Percentiles rank a stretch among this genome's conserved stretches.
Conservation (phyloP, 2,797 vertebrate genomes). For the Chloroceryle inda region DNA sequence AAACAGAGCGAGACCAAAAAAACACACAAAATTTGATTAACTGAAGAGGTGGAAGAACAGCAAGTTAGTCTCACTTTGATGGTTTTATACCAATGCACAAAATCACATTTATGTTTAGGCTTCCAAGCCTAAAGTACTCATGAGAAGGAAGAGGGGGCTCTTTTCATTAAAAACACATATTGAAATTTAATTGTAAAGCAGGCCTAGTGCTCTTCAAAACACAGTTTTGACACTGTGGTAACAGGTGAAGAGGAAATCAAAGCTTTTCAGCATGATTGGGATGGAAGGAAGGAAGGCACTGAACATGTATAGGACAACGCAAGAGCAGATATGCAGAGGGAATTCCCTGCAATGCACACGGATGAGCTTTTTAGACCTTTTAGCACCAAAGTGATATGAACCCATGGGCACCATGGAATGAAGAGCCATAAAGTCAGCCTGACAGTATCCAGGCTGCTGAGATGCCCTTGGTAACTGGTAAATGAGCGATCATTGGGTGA, state of each 20-base stretch:
- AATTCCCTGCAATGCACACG: accelerated
- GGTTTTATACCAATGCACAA: background rate
- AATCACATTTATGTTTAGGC: background rate
- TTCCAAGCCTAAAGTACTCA: background rate
- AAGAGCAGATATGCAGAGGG: background rate
- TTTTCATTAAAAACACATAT: background rate
- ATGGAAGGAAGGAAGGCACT: background rate
- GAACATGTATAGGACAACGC: accelerated
- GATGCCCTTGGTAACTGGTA: background rate
- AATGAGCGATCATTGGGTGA: background rate
- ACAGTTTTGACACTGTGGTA: background rate
- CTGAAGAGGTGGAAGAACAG: background rate
- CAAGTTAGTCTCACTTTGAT: background rate
- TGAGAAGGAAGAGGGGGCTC: background rate
- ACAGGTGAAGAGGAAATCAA: background rate
- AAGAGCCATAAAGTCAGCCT: background rate
- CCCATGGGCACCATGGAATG: accelerated
- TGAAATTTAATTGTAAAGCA: background rate
- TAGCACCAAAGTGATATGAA: background rate
- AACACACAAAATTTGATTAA: background rate
- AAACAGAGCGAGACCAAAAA: background rate
- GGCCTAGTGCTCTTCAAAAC: background rate
- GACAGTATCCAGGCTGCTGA: background rate
- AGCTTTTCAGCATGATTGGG: background rate
- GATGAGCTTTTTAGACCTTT: background rate